Evolutionary conservation across 2,113 vertebrate species (phyloP).

Genomic region (Thamnaconus septentrionalis): DNA sequence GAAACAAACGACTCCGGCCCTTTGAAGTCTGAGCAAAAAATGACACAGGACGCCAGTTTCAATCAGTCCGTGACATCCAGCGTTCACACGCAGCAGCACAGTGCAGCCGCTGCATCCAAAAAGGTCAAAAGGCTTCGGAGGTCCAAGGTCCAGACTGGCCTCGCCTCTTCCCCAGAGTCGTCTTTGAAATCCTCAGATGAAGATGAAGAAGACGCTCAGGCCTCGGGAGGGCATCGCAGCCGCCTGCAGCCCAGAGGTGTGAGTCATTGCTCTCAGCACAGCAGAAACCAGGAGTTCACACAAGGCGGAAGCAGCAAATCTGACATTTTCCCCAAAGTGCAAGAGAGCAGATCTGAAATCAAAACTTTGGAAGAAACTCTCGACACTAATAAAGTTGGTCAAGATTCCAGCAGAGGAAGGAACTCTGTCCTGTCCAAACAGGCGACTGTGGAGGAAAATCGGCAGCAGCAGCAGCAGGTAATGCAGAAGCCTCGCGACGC

Average conservation of each 20-base stretch:
- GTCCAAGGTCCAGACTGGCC: slow-evolving; percentile 48
- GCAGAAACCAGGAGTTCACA: slow-evolving; percentile 9
- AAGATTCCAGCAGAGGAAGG: slow-evolving; percentile 12
- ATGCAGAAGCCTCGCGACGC: slow-evolving; percentile 47
- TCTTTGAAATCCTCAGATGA: slow-evolving; percentile 68
- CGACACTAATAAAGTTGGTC: neutral
- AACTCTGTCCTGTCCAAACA: slow-evolving; percentile 16
- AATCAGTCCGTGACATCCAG: neutral
- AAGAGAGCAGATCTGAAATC: slow-evolving; percentile 13
- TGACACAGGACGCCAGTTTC: neutral
- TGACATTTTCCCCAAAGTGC: neutral
- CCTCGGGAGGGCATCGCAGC: slow-evolving; percentile 21
- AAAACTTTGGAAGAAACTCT: neutral
- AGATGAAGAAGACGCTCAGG: slow-evolving; percentile 55
- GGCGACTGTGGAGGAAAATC: slow-evolving; percentile 2
- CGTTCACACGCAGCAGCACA: neutral
- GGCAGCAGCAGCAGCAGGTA: slow-evolving; percentile 5
- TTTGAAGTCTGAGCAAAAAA: slow-evolving; percentile 7
- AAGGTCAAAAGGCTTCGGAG: slow-evolving; percentile 68
- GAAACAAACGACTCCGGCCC: neutral
- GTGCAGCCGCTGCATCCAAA: slow-evolving; percentile 25
- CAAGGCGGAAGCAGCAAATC: slow-evolving; percentile 5
- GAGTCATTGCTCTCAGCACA: slow-evolving; percentile 27
- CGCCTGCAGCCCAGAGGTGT: slow-evolving; percentile 24
- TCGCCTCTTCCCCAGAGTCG: slow-evolving; percentile 68